Percentiles rank a stretch among this genome's conserved stretches.
These are phyloP conservation scores for Erpornis zantholeuca DNA, from an alignment of 2,113 vertebrate species.

Conservation along the genomic window DNA sequence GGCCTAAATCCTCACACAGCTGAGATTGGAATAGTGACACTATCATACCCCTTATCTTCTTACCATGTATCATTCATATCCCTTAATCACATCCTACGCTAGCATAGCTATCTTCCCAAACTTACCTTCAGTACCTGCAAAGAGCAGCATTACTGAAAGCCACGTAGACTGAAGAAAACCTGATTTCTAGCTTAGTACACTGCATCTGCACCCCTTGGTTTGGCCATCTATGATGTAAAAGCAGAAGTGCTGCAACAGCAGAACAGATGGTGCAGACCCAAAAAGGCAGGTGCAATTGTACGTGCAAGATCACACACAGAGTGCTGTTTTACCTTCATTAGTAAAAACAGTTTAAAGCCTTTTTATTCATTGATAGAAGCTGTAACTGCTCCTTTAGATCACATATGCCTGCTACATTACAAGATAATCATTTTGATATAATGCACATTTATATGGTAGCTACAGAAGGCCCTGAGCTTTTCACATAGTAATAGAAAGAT, in stretches of 20 bases:
- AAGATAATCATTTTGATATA: not conserved
- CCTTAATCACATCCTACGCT: not conserved
- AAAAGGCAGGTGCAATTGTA: not conserved
- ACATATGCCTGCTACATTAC: not conserved
- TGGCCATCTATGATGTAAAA: not conserved
- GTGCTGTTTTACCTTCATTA: not conserved
- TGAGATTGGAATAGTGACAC: not conserved
- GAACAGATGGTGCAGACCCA: not conserved
- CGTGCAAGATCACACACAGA: not conserved
- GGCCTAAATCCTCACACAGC: not conserved
- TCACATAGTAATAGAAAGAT: not conserved
- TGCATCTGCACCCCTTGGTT: not conserved
- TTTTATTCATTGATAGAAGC: not conserved
- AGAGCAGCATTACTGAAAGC: not conserved
- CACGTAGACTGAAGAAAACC: not conserved
- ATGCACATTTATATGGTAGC: not conserved
- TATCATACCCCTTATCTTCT: not conserved
- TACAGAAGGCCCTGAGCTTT: not conserved
- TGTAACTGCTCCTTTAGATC: not conserved
- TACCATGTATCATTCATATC: not conserved
- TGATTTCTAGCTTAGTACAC: not conserved
- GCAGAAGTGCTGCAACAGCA: not conserved
- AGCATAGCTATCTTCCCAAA: not conserved
- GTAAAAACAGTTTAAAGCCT: not conserved
- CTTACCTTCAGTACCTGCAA: not conserved